A percentile compares a stretch with the other conserved stretches of the same genome.
phyloP scores from a whole-genome alignment of 2,888 invertebrate species.

The Lasioglossum lativentre region DNA sequence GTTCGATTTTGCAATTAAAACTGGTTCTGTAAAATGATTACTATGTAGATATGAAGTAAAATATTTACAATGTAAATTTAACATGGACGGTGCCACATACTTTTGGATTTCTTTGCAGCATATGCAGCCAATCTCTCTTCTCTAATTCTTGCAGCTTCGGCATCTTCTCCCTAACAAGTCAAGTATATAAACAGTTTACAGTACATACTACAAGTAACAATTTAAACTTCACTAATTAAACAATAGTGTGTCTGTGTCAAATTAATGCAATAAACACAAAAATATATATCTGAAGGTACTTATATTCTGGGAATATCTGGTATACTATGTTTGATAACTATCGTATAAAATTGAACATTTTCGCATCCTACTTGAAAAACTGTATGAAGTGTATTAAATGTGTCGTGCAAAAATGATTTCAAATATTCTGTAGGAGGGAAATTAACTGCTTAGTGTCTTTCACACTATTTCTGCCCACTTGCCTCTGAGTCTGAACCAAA shows the following conservation, averaged over 20 bases:
- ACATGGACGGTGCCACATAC: conserved; percentile 83
- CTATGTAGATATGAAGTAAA: not conserved
- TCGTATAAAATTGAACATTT: conserved; percentile 46
- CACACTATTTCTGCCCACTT: conserved; percentile 65
- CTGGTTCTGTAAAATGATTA: conserved; percentile 88
- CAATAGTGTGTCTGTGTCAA: conserved; percentile 30
- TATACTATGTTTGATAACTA: conserved; percentile 68
- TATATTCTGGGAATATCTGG: conserved; percentile 80
- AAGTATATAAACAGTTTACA: conserved; percentile 59
- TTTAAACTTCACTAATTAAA: conserved; percentile 37
- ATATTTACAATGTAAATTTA: not conserved
- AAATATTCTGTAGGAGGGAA: conserved; percentile 41
- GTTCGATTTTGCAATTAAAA: conserved; percentile 96
- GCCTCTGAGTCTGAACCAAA: conserved; percentile 93
- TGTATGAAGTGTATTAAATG: conserved; percentile 53
- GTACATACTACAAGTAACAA: conserved; percentile 7
- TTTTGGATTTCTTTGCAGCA: conserved; percentile 96
- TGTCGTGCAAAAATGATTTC: conserved; percentile 58
- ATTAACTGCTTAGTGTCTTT: conserved; percentile 36
- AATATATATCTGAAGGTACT: conserved; percentile 54
- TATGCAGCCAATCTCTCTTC: conserved; percentile 96
- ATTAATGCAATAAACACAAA: conserved; percentile 35
- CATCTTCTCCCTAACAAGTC: conserved; percentile 87
- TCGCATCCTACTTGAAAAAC: conserved; percentile 43
- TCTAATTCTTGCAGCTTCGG: conserved; percentile 90